Conservation (phyloP, 1,140 invertebrate genomes). For the Augochlora pura region DNA sequence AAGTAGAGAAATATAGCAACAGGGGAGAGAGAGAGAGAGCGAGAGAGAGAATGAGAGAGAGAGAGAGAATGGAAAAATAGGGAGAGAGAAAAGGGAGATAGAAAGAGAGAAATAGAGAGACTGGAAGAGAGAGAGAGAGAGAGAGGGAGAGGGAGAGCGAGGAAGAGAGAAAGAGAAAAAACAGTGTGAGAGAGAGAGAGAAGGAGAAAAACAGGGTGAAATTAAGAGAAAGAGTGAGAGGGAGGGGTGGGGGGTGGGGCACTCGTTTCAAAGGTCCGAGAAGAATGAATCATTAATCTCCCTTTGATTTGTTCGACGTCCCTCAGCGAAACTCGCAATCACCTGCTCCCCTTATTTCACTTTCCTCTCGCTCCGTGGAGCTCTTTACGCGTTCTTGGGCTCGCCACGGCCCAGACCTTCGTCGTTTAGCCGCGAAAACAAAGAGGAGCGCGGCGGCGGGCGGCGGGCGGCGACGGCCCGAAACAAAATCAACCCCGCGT, state of each 20-base stretch:
- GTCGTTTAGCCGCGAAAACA: not conserved
- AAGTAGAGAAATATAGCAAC: too few species aligned
- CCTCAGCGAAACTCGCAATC: slow-evolving; percentile 20
- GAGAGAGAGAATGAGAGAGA: too few species aligned
- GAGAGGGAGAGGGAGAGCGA: too few species aligned
- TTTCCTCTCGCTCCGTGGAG: not conserved
- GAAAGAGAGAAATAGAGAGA: not conserved
- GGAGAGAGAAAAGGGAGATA: too few species aligned
- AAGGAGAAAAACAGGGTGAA: too few species aligned
- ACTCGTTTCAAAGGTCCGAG: not conserved
- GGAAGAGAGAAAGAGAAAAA: too few species aligned
- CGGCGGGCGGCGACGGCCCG: slow-evolving; percentile 25
- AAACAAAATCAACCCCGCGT: slow-evolving; percentile 64
- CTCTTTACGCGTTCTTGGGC: not conserved
- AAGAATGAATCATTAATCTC: slow-evolving; percentile 42
- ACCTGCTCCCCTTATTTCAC: slow-evolving; percentile 3
- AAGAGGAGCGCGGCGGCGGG: slow-evolving; percentile 17
- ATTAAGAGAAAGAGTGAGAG: too few species aligned
- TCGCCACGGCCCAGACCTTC: not conserved
- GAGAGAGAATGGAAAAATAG: too few species aligned
- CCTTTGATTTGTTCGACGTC: slow-evolving; percentile 33
- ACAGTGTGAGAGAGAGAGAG: too few species aligned
- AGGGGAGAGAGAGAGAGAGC: too few species aligned
- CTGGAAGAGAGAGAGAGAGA: not conserved
- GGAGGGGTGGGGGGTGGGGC: not conserved